phyloP scores from a whole-genome alignment of 1,140 invertebrate species.

The Solen grandis region DNA sequence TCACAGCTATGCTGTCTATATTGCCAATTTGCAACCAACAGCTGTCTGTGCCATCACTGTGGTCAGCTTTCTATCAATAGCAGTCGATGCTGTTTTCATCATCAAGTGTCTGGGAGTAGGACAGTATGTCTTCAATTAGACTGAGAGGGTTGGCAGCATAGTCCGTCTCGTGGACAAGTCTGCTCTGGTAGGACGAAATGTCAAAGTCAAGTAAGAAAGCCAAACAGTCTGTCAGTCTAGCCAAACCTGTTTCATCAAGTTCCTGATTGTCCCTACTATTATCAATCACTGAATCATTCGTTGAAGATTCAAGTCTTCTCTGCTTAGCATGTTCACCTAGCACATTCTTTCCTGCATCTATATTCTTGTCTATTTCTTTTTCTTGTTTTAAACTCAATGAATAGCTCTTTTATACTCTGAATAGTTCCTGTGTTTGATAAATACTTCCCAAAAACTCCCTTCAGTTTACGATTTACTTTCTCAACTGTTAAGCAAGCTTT shows the following conservation, averaged over 20 bases:
- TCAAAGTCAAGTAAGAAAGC: no score
- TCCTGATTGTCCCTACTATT: not conserved
- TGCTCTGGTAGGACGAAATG: not conserved
- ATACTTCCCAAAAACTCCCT: not conserved
- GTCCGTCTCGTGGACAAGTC: not conserved
- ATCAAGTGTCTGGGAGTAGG: not conserved
- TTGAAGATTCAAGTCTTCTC: not conserved
- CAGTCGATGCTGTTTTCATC: constrained; percentile 33
- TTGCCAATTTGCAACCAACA: no score
- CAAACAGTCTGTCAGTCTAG: no score
- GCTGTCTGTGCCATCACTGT: no score
- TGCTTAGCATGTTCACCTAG: not conserved
- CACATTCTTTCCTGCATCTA: not conserved
- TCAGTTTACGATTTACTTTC: not conserved
- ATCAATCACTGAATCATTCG: not conserved
- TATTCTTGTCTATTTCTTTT: not conserved
- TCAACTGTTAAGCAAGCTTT: constrained; percentile 2
- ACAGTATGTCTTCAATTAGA: constrained; percentile 22
- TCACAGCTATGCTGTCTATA: no score
- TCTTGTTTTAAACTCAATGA: not conserved
- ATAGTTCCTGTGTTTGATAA: not conserved
- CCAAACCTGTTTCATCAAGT: no score
- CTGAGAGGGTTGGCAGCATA: constrained; percentile 3
- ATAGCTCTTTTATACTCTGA: not conserved
- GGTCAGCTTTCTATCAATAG: no score